A percentile compares a stretch with the other conserved stretches of the same genome.
phyloP scores from a whole-genome alignment of 2,113 vertebrate genomes.

The Sakesphorus luctuosus region DNA sequence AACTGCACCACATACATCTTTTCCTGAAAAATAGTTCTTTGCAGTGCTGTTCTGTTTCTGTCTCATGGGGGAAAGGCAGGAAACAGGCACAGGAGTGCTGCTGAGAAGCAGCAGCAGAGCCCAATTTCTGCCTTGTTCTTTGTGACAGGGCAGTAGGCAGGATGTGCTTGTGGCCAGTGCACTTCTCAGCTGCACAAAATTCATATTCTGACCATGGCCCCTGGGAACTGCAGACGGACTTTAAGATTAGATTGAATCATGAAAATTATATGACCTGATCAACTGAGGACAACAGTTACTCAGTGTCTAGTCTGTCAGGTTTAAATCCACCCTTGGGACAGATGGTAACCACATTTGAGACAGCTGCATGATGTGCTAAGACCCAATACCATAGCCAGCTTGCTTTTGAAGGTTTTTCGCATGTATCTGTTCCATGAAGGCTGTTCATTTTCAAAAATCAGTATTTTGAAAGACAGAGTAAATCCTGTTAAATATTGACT shows the following conservation, averaged over 20 bases:
- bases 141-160: background rate
- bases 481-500: slow-evolving; percentile 62
- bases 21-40: background rate
- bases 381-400: background rate
- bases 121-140: background rate
- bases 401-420: background rate
- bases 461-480: slow-evolving; percentile 57
- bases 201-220: background rate
- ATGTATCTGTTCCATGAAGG: background rate
- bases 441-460: slow-evolving; percentile 52
- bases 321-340: background rate
- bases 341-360: background rate
- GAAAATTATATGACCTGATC: background rate
- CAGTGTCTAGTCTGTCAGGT: background rate
- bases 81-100: background rate
- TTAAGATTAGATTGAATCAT: background rate
- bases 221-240: background rate
- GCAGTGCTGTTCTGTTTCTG: background rate
- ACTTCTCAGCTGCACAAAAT: background rate
- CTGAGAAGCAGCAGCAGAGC: background rate
- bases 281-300: background rate
- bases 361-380: background rate
- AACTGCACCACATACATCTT: rapidly evolving
- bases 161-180: background rate
- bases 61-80: background rate